Conservation (phyloP, 2,888 invertebrate genomes). For the Tetragnatha montana region DNA sequence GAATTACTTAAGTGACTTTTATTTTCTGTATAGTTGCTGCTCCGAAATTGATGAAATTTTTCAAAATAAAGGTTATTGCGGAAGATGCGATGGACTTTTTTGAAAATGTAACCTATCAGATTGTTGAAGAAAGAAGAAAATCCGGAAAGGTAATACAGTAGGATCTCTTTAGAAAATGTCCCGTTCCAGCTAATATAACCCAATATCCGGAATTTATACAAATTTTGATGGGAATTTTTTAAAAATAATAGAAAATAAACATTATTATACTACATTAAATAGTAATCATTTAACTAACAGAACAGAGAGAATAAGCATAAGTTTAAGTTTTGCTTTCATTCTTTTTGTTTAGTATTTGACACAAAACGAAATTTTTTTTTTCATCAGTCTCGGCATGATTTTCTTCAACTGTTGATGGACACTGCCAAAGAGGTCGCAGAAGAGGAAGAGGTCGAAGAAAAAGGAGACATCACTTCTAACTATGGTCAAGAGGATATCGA, state of each 20-base stretch:
- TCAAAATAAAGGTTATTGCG: slow-evolving; percentile 1
- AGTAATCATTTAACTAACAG: not conserved
- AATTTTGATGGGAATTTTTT: not conserved
- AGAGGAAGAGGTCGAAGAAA: slow-evolving; percentile 9
- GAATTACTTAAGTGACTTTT: not conserved
- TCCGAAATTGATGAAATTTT: not conserved
- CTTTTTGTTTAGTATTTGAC: slow-evolving; percentile 5
- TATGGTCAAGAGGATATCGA: slow-evolving; percentile 7
- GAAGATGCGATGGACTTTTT: not conserved
- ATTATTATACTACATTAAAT: not conserved
- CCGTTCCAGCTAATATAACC: too few relatives aligned
- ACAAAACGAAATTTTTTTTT: not conserved
- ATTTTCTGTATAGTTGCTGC: not conserved
- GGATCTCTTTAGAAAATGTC: too few relatives aligned
- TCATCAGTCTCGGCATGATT: slow-evolving; percentile 17
- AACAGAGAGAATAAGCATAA: not conserved
- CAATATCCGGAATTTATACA: too few relatives aligned
- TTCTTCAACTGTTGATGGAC: slow-evolving; percentile 36
- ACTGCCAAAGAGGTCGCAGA: slow-evolving; percentile 31
- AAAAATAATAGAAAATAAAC: not conserved
- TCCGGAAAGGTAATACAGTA: slow-evolving; percentile 9
- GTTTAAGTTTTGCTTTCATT: too few relatives aligned
- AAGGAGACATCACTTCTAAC: slow-evolving; percentile 18
- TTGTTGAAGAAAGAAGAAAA: slow-evolving; percentile 19
- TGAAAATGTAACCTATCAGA: slow-evolving; percentile 2